Evolutionary conservation across 2,797 vertebrate species (phyloP), one percentile per base, ranked within the genome.

Genomic region (Bryconaethiops microstoma): DNA sequence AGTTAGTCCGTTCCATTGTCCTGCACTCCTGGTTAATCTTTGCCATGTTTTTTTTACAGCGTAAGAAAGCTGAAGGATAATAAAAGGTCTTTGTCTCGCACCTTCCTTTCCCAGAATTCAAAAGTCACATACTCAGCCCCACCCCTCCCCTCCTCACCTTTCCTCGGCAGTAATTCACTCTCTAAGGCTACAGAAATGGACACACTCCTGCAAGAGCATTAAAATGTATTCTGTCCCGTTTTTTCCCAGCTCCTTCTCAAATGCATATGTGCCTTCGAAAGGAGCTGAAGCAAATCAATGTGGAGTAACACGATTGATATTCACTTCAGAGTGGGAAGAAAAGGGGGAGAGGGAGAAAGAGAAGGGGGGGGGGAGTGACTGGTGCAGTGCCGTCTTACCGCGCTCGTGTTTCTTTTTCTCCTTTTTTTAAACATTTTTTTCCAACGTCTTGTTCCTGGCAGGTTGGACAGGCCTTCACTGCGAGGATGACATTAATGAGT

Each of bases 401-500:
- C 71, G 88, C 88, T 76, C 92, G 91, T 92, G 90, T 93, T 94
- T 93, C 12, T 79, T 14, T 23, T 16, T 54, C 16, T 23, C 4
- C 25, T 14, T 79, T 48, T 40, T 23, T 69, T 63, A 29, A 1
- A 29, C 5, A n/a, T 45, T 4, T 42, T 60, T 59, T 40, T 75
- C 17, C 50, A 50, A 72, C 55, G 40, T 45, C 74, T 92, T 92
- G 87, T 93, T 93, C 88, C 89, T 94, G 90, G 90, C 92, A 97
- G 95, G 95, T 89, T 95, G 95, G 93, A 94, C 94, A 94, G 95
- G 94, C 80, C 89, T 92, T 90, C 92, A 92, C 82, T 96, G 94
- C 90, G 94, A 96, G 87, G 7, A 95, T 87, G 93, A 96, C 91
- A 91, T 96, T 91, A 93, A 96, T 90, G 95, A 96, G 88, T 96